These are phyloP conservation scores for Aporrectodea caliginosa DNA, from an alignment of 1,140 invertebrate species.

Conservation along the genomic window DNA sequence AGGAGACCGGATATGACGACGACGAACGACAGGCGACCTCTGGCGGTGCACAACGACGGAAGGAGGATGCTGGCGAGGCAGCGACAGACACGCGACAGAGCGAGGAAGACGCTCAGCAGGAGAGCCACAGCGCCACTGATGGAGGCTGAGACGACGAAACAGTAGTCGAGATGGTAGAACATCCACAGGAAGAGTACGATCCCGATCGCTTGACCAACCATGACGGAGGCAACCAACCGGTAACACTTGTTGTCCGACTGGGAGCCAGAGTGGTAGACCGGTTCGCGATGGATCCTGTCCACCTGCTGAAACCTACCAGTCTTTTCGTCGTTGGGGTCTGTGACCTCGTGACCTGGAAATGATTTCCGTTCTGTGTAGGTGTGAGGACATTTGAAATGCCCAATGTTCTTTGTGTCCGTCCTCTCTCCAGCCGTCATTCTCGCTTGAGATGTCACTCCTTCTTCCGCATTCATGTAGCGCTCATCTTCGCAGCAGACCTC, in stretches of 20 bases:
- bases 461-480: no score
- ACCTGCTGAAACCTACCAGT: no score
- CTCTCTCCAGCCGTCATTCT: no score
- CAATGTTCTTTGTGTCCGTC: no score
- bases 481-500: no score
- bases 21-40: conserved; percentile 23
- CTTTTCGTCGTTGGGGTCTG: no score
- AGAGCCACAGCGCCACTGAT: not conserved
- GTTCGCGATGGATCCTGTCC: no score
- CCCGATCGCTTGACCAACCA: conserved; percentile 20
- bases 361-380: no score
- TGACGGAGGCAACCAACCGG: conserved; percentile 13
- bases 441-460: no score
- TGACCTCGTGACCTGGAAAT: no score
- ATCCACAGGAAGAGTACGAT: conserved; percentile 27
- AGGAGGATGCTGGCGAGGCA: conserved; percentile 27
- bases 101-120: conserved; percentile 19
- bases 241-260: not conserved
- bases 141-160: conserved; percentile 20
- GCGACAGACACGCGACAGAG: conserved; percentile 18
- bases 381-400: no score
- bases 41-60: conserved; percentile 27
- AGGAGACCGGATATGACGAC: conserved; percentile 28
- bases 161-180: conserved; percentile 28
- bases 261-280: not conserved